Base-by-base conservation (phyloP, 2,888 invertebrate species). In the Toxonevra muliebris region DNA sequence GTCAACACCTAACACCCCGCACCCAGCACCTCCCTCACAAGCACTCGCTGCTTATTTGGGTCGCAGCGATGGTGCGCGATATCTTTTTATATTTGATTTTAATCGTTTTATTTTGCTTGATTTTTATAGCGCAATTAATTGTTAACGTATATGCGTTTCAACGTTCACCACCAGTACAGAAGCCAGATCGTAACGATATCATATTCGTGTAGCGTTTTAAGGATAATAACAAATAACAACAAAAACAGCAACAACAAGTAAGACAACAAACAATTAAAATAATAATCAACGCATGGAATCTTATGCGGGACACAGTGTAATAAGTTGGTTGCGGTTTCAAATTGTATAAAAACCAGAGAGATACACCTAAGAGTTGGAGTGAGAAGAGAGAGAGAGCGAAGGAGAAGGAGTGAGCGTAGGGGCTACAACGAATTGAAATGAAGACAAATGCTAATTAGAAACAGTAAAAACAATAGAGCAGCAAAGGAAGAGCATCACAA, bases 111-210 rank as follows among this genome's bases (percentile, higher is more conserved):
- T 83, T 83, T 80, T 82, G 83, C 77, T 79, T 83, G 72, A 83
- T 83, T 79, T 83, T 83, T 75, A 77, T 83, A 80, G 83, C 83
- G 70, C 84, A 83, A 80, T 79, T 83, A 79, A 82, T 83, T 76
- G 83, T 83, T 74, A 83, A 83, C 74, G 83, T 83, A 70, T 83
- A 84, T 76, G 83, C 83, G 68, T 83, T 83, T 76, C 83, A 84
- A 73, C 77, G 84, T 64, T 83, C 82, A 69, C 84, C 83, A 53
- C 74, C 81, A 52, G 75, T 80, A 59, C 81, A 79, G 61, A 77
- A 80, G 70, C 76, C 83, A 61, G 82, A 82, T 45, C 84, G 84
- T 73, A 81, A 77, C 69, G 81, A 80, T 72, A 80, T 83, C 75
- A 77, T 79, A 76, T 82, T 81, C 77, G 81, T 81, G 71, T 81